phyloP scores from a whole-genome alignment of 1,140 invertebrate genomes.

The Euura lappo region DNA sequence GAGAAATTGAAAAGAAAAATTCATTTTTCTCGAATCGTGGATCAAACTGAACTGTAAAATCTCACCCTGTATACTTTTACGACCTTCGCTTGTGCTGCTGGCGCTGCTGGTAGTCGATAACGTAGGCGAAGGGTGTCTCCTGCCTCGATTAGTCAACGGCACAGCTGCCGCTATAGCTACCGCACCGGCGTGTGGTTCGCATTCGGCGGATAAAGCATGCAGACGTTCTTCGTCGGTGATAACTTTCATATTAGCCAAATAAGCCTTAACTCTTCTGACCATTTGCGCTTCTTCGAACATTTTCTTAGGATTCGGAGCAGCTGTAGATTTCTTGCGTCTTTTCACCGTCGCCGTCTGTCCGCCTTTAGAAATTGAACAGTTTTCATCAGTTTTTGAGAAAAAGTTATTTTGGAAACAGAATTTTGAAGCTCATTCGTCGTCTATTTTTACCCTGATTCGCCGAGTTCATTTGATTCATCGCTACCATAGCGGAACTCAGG shows the following conservation, averaged over 20 bases:
- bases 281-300: constrained; percentile 99
- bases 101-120: constrained; percentile 88
- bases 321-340: constrained; percentile 87
- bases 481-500: constrained; percentile 86
- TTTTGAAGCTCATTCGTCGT: too few relatives aligned
- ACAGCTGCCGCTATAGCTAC: constrained; percentile 63
- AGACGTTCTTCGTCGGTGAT: constrained; percentile 90
- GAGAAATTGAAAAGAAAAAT: neutral
- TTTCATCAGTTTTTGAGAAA: constrained; percentile 19
- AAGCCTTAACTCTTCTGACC: constrained; percentile 94
- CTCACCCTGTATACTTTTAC: constrained; percentile 62
- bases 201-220: constrained; percentile 87
- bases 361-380: constrained; percentile 29
- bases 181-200: constrained; percentile 76
- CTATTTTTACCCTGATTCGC: constrained; percentile 56
- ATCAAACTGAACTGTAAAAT: constrained; percentile 5
- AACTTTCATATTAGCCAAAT: constrained; percentile 91
- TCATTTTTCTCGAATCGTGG: neutral
- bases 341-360: constrained; percentile 81
- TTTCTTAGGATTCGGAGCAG: constrained; percentile 93
- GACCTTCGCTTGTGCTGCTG: constrained; percentile 84
- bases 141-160: constrained; percentile 63
- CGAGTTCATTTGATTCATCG: constrained; percentile 85
- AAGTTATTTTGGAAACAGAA: constrained; percentile 17
- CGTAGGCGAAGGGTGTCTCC: constrained; percentile 84